Conservation (phyloP, 2,888 invertebrate genomes). For the Chorisops tibialis region DNA sequence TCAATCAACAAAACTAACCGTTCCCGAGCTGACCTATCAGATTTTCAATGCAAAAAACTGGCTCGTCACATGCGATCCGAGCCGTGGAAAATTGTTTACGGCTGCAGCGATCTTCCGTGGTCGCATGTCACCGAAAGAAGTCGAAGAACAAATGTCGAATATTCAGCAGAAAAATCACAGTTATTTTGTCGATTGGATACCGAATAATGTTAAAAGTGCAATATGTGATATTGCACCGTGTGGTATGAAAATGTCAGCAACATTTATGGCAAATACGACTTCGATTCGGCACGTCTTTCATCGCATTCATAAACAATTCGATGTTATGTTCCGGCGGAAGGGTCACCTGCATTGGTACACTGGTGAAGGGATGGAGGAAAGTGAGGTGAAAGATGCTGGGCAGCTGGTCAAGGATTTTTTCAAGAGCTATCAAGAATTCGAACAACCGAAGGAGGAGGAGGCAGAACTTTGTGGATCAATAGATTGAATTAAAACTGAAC, state of each 20-base stretch:
- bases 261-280: slow-evolving; percentile 79
- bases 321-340: slow-evolving; percentile 76
- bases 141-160: slow-evolving; percentile 56
- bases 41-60: slow-evolving; percentile 78
- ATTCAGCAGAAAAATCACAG: slow-evolving; percentile 72
- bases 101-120: slow-evolving; percentile 71
- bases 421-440: slow-evolving; percentile 57
- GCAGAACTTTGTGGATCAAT: background rate
- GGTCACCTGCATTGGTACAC: slow-evolving; percentile 84
- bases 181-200: slow-evolving; percentile 78
- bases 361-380: slow-evolving; percentile 84
- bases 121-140: slow-evolving; percentile 55
- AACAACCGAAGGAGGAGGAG: background rate
- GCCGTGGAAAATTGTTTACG: slow-evolving; percentile 72
- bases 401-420: slow-evolving; percentile 72
- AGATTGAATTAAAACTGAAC: background rate
- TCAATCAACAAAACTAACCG: slow-evolving; percentile 24
- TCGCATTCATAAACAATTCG: slow-evolving; percentile 71
- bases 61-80: slow-evolving; percentile 78
- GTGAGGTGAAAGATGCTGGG: slow-evolving; percentile 81
- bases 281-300: slow-evolving; percentile 78
- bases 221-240: slow-evolving; percentile 83
- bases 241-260: slow-evolving; percentile 80
- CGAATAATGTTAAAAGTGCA: slow-evolving; percentile 80
- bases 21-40: slow-evolving; percentile 62